Evolutionary conservation across 37 sponge, comb jelly and placozoan genomes (phyloP).

Genomic region (Halichondria panicea): DNA sequence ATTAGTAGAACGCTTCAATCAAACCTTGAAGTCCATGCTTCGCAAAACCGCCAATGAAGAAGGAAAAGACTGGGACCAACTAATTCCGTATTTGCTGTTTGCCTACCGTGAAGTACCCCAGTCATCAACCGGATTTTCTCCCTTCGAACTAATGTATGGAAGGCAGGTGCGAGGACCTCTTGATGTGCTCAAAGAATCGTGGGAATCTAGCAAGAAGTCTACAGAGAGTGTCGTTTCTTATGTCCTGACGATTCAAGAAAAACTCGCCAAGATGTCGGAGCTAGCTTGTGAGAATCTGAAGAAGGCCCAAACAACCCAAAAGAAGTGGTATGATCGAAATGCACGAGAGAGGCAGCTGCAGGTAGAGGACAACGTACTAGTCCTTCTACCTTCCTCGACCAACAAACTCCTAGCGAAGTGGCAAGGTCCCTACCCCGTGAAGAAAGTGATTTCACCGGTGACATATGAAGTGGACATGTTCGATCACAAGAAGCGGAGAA

Average conservation of each 20-base stretch:
- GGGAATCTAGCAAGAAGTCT: conserved; percentile 5
- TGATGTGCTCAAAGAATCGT: conserved; percentile 51
- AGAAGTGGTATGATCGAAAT: conserved; percentile 41
- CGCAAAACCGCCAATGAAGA: background rate
- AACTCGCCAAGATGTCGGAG: conserved; percentile 16
- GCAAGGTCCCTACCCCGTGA: conserved; percentile 37
- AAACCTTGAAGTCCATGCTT: conserved; percentile 50
- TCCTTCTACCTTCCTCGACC: conserved; percentile 24
- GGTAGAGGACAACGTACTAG: conserved; percentile 37
- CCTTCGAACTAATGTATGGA: conserved; percentile 58
- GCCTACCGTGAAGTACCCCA: conserved; percentile 56
- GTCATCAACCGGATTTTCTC: conserved; percentile 39
- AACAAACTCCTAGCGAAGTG: conserved; percentile 32
- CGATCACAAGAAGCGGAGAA: conserved; percentile 6
- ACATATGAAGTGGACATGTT: conserved; percentile 27
- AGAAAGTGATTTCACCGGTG: background rate
- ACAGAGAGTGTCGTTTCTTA: conserved; percentile 38
- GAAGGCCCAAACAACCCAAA: conserved; percentile 22
- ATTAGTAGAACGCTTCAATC: conserved; percentile 49
- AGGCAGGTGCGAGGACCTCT: conserved; percentile 46
- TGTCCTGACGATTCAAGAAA: conserved; percentile 24
- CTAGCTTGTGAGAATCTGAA: conserved; percentile 22
- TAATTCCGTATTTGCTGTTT: conserved; percentile 41
- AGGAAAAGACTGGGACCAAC: conserved; percentile 40
- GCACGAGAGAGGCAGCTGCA: conserved; percentile 15